Evolutionary conservation across 2,888 invertebrate genomes (phyloP).

Genomic region (Epinotia demarniana): DNA sequence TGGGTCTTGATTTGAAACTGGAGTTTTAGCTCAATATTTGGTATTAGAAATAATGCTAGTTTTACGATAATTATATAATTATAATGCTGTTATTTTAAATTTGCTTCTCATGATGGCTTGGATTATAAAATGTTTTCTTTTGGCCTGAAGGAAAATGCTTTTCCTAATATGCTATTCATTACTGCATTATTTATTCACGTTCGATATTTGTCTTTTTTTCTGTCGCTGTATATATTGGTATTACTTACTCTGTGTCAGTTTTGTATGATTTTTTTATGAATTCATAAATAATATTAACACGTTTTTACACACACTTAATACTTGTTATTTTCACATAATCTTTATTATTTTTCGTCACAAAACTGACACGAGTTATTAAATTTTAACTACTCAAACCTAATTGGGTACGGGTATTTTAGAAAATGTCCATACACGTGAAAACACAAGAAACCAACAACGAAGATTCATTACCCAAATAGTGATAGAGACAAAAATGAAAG

Average conservation of each 20-base stretch:
- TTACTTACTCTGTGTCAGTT: too few species aligned
- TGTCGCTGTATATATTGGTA: background rate
- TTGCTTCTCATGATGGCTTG: conserved; percentile 22
- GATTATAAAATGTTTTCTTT: background rate
- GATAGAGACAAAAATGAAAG: too few species aligned
- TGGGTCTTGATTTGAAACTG: conserved; percentile 8
- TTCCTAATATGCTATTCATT: background rate
- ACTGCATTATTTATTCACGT: background rate
- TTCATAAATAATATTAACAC: too few species aligned
- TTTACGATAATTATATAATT: conserved; percentile 1
- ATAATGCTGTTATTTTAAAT: conserved; percentile 5
- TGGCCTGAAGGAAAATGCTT: conserved; percentile 1
- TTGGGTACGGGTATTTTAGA: too few species aligned
- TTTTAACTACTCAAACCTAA: too few species aligned
- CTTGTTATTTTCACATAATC: too few species aligned
- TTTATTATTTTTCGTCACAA: too few species aligned
- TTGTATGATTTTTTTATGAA: too few species aligned
- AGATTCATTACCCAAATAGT: background rate
- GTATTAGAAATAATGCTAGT: conserved; percentile 3
- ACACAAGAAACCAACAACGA: background rate
- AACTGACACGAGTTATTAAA: too few species aligned
- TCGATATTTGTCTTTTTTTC: background rate
- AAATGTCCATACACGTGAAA: too few species aligned
- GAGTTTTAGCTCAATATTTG: conserved; percentile 3
- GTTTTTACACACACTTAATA: too few species aligned